Conservation (phyloP, 1,140 invertebrate genomes). For the Ptiloglossa arizonensis region DNA sequence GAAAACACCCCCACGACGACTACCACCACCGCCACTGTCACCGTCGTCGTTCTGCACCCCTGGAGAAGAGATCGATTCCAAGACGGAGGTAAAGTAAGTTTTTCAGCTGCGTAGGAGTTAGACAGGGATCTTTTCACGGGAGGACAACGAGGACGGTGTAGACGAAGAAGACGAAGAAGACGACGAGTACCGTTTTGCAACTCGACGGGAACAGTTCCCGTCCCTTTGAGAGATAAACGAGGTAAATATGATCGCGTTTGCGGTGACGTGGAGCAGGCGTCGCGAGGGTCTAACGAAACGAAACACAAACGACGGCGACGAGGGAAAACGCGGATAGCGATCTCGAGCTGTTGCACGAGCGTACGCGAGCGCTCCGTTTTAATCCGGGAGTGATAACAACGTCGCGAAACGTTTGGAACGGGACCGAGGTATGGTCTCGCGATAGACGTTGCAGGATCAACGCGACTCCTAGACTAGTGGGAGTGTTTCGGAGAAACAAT, state of each 20-base stretch:
- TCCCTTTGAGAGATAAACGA: conserved; percentile 19
- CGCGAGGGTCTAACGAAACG: not conserved
- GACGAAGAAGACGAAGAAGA: not conserved
- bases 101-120: not conserved
- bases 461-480: too few species aligned
- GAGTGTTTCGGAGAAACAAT: too few species aligned
- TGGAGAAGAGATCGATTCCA: not conserved
- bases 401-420: too few species aligned
- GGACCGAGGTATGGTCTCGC: too few species aligned
- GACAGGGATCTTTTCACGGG: conserved; percentile 22
- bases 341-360: not conserved
- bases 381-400: too few species aligned
- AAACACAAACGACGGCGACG: not conserved
- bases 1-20: not conserved
- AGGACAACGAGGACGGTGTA: conserved; percentile 9
- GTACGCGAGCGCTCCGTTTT: too few species aligned
- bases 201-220: not conserved
- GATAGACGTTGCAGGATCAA: too few species aligned
- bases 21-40: too few species aligned
- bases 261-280: not conserved
- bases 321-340: not conserved
- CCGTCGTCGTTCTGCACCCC: too few species aligned
- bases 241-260: conserved; percentile 2
- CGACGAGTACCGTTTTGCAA: too few species aligned
- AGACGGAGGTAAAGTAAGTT: not conserved